Evolutionary conservation across 2,797 vertebrate genomes (phyloP).

Genomic region (Aythya fuligula): DNA sequence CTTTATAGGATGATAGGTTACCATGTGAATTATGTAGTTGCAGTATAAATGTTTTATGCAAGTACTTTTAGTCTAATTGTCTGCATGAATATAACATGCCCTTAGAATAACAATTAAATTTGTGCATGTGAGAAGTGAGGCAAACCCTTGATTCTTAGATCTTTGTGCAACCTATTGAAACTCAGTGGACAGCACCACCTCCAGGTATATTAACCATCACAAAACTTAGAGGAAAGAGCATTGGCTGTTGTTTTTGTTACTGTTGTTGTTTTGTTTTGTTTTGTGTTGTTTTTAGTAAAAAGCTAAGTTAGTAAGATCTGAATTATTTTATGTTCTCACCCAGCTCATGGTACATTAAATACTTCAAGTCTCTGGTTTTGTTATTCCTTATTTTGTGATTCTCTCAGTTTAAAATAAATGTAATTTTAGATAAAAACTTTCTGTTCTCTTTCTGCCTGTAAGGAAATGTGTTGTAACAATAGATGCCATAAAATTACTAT

Average conservation of each 20-base stretch:
- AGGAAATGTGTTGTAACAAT: constrained; percentile 43
- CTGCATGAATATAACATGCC: neutral
- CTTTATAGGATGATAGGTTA: neutral
- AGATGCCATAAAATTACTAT: constrained; percentile 29
- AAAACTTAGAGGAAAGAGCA: neutral
- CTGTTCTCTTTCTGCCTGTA: neutral
- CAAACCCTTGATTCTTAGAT: neutral
- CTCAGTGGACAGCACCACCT: neutral
- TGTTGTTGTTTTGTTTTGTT: too few species aligned
- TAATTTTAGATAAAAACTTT: neutral
- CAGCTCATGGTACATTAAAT: neutral
- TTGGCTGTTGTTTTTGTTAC: neutral
- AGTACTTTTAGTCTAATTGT: neutral
- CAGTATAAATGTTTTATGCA: neutral
- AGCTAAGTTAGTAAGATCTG: neutral
- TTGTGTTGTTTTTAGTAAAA: neutral
- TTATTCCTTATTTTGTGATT: constrained; percentile 24
- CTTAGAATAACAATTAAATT: neutral
- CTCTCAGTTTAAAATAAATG: constrained; percentile 9
- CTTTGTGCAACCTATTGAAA: neutral
- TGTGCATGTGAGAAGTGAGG: neutral
- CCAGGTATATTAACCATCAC: neutral
- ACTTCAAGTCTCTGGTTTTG: neutral
- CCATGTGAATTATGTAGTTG: neutral
- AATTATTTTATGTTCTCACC: neutral